Evolutionary conservation across 1,140 invertebrate genomes (phyloP).

Genomic region (Drosophila navojoa): DNA sequence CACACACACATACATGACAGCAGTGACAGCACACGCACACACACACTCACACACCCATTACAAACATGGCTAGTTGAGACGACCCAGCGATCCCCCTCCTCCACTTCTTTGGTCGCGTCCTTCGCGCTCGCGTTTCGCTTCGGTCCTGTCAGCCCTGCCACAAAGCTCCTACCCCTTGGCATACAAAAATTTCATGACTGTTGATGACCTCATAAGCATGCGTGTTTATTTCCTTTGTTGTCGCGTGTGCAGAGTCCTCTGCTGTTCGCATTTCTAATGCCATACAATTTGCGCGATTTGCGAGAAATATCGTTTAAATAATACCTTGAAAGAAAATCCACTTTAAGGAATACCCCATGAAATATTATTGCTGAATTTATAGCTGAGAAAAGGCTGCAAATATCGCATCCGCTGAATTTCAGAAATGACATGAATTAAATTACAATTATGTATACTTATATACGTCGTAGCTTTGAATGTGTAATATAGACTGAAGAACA

Average conservation of each 20-base stretch:
- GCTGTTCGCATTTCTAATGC: conserved; percentile 10
- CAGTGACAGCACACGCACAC: conserved; percentile 12
- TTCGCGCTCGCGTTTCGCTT: conserved; percentile 17
- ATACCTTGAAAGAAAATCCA: neutral
- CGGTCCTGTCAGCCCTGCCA: conserved; percentile 25
- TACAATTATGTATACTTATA: too few species aligned
- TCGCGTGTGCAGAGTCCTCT: conserved; percentile 25
- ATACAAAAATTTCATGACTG: conserved; percentile 69
- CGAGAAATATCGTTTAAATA: conserved; percentile 2
- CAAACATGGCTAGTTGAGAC: conserved; percentile 12
- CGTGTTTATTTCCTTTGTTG: conserved; percentile 72
- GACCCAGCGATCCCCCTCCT: neutral
- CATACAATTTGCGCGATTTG: conserved; percentile 11
- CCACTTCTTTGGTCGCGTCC: conserved; percentile 24
- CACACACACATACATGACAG: conserved; percentile 5
- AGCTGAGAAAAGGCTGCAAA: too few species aligned
- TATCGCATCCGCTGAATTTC: too few species aligned
- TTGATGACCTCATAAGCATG: conserved; percentile 79
- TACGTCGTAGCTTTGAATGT: too few species aligned
- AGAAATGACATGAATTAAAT: too few species aligned
- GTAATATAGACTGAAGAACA: too few species aligned
- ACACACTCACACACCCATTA: conserved; percentile 23
- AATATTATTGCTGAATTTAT: too few species aligned
- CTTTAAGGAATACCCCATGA: neutral
- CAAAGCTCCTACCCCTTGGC: conserved; percentile 21